Evolutionary conservation across 2,888 invertebrate species (phyloP), one percentile per base, ranked within the genome.

Genomic region (Deilephila elpenor): DNA sequence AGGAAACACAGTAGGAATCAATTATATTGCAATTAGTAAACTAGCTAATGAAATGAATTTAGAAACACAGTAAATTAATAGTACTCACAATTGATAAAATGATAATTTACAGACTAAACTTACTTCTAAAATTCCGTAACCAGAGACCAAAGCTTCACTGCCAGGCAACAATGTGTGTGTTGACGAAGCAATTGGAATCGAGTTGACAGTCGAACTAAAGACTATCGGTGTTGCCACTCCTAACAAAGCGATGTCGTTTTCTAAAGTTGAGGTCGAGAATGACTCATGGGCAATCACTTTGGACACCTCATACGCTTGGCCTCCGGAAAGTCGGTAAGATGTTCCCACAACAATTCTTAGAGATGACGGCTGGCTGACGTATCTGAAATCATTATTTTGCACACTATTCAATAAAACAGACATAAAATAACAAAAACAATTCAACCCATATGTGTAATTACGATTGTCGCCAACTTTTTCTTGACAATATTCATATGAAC

Each of bases 211-310:
- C 53, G 77, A 60, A 51, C 86, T 82, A 20, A 91, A 91, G 0
- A 74, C 79, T 14, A 95, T 91, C 17, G 76, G 76, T 34, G 79
- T 86, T 0, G 76, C 73, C 8, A 91, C 88, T 51, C 84, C 80
- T 6, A 94, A 72, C 73, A 95, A 71, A 0, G 91, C 91, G 56
- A 95, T 92, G 73, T 95, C 95, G 75, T 93, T 85, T 72, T 88
- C 86, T 62, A 93, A 77, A 1, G 89, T 89, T 0, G 73, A 59
- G 1, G 80, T 4, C n/a, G 85, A 86, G 78, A 92, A 95, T 0
- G 71, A 59, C 59, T 89, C 86, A 56, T 95, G 93, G 0, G 84
- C n/a, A 8, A 86, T 78, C 2, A 93, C 72, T 51, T 75, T 77
- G 1, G 84, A 82, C 19, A 94, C 78, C 0, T 88, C 86, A 73